Conservation (phyloP, 2,888 invertebrate genomes). For the Hypolimnas misippus region DNA sequence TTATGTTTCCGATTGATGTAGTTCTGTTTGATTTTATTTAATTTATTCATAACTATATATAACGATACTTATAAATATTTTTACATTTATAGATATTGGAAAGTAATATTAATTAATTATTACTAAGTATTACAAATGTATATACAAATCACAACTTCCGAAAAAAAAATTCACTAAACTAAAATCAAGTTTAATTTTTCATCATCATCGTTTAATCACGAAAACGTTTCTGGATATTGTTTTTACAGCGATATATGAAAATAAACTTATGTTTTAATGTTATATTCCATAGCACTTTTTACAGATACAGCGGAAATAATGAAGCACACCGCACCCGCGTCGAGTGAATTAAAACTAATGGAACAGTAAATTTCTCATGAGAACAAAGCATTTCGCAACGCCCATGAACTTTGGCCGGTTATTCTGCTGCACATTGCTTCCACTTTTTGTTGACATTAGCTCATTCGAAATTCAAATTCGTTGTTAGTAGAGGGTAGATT, state of each 20-base stretch:
- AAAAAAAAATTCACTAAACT: not conserved
- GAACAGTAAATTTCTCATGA: conserved; percentile 83
- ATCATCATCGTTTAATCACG: too few species aligned
- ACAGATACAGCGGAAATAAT: conserved; percentile 64
- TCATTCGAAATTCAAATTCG: not conserved
- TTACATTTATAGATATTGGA: too few species aligned
- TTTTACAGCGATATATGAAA: not conserved
- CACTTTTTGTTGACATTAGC: conserved; percentile 4
- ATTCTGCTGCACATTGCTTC: conserved; percentile 48
- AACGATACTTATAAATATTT: too few species aligned
- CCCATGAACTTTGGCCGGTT: conserved; percentile 58
- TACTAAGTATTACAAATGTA: too few species aligned
- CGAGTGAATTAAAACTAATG: conserved; percentile 83
- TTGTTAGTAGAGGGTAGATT: not conserved
- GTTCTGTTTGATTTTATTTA: too few species aligned
- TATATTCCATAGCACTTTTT: conserved; percentile 24
- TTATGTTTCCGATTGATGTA: too few species aligned
- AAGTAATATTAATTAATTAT: too few species aligned
- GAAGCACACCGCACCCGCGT: conserved; percentile 55
- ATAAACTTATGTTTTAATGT: conserved; percentile 11
- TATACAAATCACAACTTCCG: too few species aligned
- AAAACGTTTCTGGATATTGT: not conserved
- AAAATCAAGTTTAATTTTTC: not conserved
- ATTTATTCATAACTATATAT: too few species aligned
- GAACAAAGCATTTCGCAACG: conserved; percentile 69